Evolutionary conservation across 2,888 invertebrate species (phyloP), one percentile per base, ranked within the genome.

Genomic region (Drosophila helvetica): DNA sequence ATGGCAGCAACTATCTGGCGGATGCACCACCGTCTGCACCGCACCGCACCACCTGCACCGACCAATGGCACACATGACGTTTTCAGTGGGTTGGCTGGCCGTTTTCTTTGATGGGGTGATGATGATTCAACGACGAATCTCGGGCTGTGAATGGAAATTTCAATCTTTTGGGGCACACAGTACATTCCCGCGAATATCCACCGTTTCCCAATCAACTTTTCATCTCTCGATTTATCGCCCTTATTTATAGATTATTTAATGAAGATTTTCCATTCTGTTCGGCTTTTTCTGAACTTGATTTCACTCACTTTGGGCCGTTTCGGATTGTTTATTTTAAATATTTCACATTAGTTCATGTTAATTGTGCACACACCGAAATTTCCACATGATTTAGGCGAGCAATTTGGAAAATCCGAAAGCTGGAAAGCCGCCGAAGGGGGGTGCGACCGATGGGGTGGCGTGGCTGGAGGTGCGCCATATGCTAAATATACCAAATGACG

Each of bases 401-500:
- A 33, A 45, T 53, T 60, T 33, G 69, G 58, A 57, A 67, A 52
- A 45, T 38, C 67, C 59, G 45, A 53, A 53, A 50, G 52, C 72
- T 71, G 71, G 71, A 38, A 60, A 48, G 43, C 27, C 25, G 27
- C 27, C 1, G 27, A 27, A 30, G 9, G 30, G 30, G 30, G 30
- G 10, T 3, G 30, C 22, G 30, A 10, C 12, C 5, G 12, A 12
- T 33, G 33, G 33, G 38, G n/a, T 33, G 38, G 2, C 6, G 6
- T 7, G 4, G 38, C 38, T 38, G 38, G 56, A 55, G 56, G 56
- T 66, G 66, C 66, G 66, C 66, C 66, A 63, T 56, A 22, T 22
- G 75, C 85, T 86, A 88, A 86, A 83, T 88, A 74, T 86, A 86
- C 61, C 62, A 80, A 63, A 86, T 86, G 85, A 86, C 85, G 85